Evolutionary conservation across 2,797 vertebrate genomes (phyloP).

Genomic region (Bradypus variegatus): DNA sequence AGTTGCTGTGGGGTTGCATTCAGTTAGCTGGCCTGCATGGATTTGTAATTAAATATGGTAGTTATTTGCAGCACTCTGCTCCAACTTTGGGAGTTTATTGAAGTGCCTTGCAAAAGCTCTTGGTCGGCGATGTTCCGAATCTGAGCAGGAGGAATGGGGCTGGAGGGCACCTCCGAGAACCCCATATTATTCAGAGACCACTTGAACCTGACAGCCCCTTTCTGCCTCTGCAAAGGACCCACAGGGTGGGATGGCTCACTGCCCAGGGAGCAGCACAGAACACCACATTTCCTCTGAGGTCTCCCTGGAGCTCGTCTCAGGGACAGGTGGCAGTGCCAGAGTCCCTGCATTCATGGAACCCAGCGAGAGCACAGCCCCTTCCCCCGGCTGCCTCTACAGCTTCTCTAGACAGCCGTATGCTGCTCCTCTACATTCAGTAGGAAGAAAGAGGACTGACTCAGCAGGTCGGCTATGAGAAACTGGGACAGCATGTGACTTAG

Average conservation of each 20-base stretch:
- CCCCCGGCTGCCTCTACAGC: too few species aligned
- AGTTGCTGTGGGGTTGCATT: neutral
- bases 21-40: neutral
- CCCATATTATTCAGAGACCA: neutral
- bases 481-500: neutral
- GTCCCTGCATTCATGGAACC: neutral
- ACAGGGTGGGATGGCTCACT: neutral
- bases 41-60: neutral
- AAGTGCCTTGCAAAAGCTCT: neutral
- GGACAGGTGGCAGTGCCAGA: neutral
- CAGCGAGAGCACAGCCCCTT: neutral
- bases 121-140: neutral
- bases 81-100: neutral
- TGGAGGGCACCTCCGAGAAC: neutral
- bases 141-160: neutral
- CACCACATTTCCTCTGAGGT: neutral
- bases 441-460: neutral
- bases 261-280: neutral
- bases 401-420: neutral
- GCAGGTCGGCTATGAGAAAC: neutral
- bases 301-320: neutral
- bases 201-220: accelerated
- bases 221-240: neutral
- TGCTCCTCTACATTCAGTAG: neutral
- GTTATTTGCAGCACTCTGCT: neutral